phyloP scores from a whole-genome alignment of 2,113 vertebrate genomes.

The Esox niger region DNA sequence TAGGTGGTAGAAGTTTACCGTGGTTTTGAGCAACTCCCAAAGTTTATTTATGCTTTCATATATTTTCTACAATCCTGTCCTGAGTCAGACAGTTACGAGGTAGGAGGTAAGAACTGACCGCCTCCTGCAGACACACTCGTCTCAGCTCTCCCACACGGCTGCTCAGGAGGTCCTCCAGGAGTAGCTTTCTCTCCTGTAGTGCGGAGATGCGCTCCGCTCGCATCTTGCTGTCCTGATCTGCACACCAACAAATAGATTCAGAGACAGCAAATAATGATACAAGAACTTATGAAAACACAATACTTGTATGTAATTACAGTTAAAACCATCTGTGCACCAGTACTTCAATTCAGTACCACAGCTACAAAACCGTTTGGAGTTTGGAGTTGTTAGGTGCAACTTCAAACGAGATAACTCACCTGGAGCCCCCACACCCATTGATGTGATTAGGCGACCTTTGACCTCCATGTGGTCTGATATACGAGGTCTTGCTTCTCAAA shows the following conservation, averaged over 20 bases:
- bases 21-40: neutral
- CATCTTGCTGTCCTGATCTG: slow-evolving; percentile 71
- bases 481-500: slow-evolving; percentile 51
- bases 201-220: slow-evolving; percentile 76
- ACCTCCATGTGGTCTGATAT: slow-evolving; percentile 77
- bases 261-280: slow-evolving; percentile 7
- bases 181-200: slow-evolving; percentile 78
- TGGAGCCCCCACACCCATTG: slow-evolving; percentile 75
- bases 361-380: too few species aligned
- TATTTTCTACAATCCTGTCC: neutral
- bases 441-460: slow-evolving; percentile 81
- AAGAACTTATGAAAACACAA: neutral
- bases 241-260: slow-evolving; percentile 45
- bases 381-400: neutral
- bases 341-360: too few species aligned
- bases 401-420: too few species aligned
- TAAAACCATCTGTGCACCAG: too few species aligned
- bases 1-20: neutral
- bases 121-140: slow-evolving; percentile 84
- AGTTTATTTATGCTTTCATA: too few species aligned
- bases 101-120: slow-evolving; percentile 67
- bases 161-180: slow-evolving; percentile 79
- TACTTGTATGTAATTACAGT: neutral
- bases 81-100: neutral
- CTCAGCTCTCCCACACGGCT: slow-evolving; percentile 81